Evolutionary conservation across 2,113 vertebrate species (phyloP), one percentile per base, ranked within the genome.

Genomic region (Dasyurus viverrinus): DNA sequence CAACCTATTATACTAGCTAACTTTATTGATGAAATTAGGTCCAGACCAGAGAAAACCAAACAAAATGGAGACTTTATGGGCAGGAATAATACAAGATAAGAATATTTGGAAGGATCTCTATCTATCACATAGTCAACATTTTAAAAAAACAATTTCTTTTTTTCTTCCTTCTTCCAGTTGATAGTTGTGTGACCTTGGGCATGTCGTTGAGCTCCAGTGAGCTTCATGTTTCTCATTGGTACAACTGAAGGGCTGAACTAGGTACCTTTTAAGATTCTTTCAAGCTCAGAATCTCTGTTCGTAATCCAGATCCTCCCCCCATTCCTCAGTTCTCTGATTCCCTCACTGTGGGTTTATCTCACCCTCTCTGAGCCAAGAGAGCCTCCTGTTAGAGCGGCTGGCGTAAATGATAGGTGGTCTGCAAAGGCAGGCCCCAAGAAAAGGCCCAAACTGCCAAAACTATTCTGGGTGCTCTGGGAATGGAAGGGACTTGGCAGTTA

Each of bases 401-500:
- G 47, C 1, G 16, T 90, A 47, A 90, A 50, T 97, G 54, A n/a
- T 90, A 93, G 53, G 89, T 92, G 26, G 93, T 42, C 60, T 42
- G 10, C 14, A 54, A 54, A 48, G 36, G 50, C 53, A 91, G 30
- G 14, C 30, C 14, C 12, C 30, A 68, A 94, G 90, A 93, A 93
- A 57, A 52, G 30, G n/a, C 23, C 26, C 93, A 50, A 94, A 91
- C 55, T 0, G 93, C 76, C 46, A 93, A 68, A 90, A 53, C 8
- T 89, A 60, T 97, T 92, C 46, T 90, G 68, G 91, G 84, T 76
- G 22, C n/a, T 89, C 47, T 47, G 8, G 90, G 53, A 47, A 90
- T 54, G 97, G 96, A 94, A 97, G 53, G 1, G 55, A 94, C 96
- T 97, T 97, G 96, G 46, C 57, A 93, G 93, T 93, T 94, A 76